A percentile compares a stretch with the other conserved stretches of the same genome.
Evolutionary conservation across 2,888 invertebrate genomes (phyloP).

Genomic region (Leptopilina syphax): DNA sequence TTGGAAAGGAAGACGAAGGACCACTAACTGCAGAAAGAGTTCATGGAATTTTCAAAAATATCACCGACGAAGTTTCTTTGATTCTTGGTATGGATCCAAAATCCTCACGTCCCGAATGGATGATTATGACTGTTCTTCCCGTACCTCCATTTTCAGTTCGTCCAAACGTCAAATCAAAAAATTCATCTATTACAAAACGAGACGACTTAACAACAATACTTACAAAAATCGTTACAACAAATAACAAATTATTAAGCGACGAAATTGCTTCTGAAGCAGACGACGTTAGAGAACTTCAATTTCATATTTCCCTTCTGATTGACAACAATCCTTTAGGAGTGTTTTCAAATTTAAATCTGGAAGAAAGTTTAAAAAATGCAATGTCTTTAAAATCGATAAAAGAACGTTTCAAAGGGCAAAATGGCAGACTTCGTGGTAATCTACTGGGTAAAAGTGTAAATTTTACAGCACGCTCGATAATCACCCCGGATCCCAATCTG

Average conservation of each 20-base stretch:
- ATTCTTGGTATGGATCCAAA: slow-evolving; percentile 98
- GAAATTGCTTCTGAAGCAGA: slow-evolving; percentile 82
- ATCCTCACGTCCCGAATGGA: slow-evolving; percentile 99
- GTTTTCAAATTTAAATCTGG: slow-evolving; percentile 98
- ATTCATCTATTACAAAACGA: slow-evolving; percentile 98
- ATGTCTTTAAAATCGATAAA: slow-evolving; percentile 94
- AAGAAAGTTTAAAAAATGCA: slow-evolving; percentile 83
- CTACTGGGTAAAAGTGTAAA: slow-evolving; percentile 99
- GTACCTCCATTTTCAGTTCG: slow-evolving; percentile 97
- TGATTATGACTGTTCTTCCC: slow-evolving; percentile 98
- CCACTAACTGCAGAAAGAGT: slow-evolving; percentile 95
- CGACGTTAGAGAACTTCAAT: slow-evolving; percentile 98
- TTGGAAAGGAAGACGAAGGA: slow-evolving; percentile 97
- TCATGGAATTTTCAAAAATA: slow-evolving; percentile 97
- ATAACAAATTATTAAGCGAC: slow-evolving; percentile 72
- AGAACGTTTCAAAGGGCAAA: slow-evolving; percentile 97
- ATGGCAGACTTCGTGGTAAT: slow-evolving; percentile 99
- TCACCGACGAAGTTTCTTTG: slow-evolving; percentile 97
- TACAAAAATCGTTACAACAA: slow-evolving; percentile 98
- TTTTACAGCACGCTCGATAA: slow-evolving; percentile 98
- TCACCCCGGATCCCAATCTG: slow-evolving; percentile 98
- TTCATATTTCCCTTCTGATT: slow-evolving; percentile 97
- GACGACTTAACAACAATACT: slow-evolving; percentile 99
- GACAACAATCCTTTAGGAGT: slow-evolving; percentile 99
- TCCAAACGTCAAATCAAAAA: slow-evolving; percentile 97